Evolutionary conservation across 2,888 invertebrate species (phyloP).

Genomic region (Lithosia quadra): DNA sequence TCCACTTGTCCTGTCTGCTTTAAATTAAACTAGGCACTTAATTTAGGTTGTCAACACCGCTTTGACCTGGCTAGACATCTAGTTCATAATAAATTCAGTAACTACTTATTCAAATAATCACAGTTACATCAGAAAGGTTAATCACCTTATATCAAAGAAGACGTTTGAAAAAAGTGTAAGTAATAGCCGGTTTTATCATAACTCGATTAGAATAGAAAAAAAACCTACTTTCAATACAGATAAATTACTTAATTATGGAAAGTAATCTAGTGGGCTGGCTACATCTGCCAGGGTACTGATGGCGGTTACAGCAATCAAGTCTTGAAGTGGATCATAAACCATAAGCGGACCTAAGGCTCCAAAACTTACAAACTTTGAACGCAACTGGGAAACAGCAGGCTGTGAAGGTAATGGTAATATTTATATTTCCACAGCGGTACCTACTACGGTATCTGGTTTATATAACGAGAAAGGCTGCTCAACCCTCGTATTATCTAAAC

Average conservation of each 20-base stretch:
- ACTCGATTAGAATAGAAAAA: not conserved
- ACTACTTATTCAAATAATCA: no score
- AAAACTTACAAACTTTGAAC: no score
- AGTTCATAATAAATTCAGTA: not conserved
- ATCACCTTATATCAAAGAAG: not conserved
- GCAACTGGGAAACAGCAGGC: no score
- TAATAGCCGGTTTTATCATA: not conserved
- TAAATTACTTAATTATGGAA: not conserved
- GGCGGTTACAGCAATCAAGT: no score
- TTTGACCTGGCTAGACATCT: no score
- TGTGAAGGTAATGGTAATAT: not conserved
- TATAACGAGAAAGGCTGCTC: conserved; percentile 31
- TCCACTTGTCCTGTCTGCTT: no score
- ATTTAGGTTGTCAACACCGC: not conserved
- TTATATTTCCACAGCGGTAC: conserved; percentile 7
- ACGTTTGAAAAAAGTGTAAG: not conserved
- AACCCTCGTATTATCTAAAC: not conserved
- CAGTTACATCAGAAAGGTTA: not conserved
- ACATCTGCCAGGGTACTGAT: no score
- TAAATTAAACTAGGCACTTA: no score
- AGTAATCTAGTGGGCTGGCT: no score
- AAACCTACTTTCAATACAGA: not conserved
- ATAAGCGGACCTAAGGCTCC: no score
- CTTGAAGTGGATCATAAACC: no score
- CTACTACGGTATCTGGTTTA: not conserved